A percentile compares a stretch with the other conserved stretches of the same genome.
These are phyloP conservation scores for Micrastur ruficollis DNA, from an alignment of 2,797 vertebrate genomes.

Conservation along the genomic window DNA sequence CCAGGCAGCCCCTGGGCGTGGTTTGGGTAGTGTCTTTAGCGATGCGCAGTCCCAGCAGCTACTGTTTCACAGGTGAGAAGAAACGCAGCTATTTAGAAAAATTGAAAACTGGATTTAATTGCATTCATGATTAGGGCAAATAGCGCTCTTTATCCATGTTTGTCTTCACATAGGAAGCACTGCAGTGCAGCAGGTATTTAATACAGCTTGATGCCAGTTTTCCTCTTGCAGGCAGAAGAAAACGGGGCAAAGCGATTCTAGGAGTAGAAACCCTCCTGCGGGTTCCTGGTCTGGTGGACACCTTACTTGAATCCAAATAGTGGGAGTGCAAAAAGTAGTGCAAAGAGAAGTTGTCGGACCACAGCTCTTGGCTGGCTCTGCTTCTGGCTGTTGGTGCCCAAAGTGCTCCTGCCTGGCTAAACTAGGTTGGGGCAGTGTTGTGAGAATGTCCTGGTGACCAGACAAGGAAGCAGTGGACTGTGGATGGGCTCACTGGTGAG, in stretches of 20 bases:
- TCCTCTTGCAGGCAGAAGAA: neutral
- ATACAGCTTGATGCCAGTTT: neutral
- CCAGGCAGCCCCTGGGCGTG: fast-evolving
- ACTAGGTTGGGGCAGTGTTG: fast-evolving
- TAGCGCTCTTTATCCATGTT: neutral
- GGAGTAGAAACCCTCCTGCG: neutral
- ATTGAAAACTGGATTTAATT: neutral
- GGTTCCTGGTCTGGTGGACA: neutral
- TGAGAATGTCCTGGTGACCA: neutral
- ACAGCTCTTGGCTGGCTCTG: neutral
- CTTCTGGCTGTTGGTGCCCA: fast-evolving
- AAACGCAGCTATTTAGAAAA: neutral
- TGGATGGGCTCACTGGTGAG: neutral
- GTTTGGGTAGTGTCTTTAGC: neutral
- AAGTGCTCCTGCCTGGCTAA: neutral
- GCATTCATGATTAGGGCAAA: neutral
- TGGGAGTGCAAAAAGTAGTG: fast-evolving
- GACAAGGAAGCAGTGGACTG: fast-evolving
- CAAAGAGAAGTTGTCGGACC: fast-evolving
- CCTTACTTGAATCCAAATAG: neutral
- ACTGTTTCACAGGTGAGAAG: neutral
- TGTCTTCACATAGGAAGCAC: neutral
- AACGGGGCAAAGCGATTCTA: neutral
- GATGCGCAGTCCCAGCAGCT: neutral
- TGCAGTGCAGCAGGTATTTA: neutral